phyloP scores from a whole-genome alignment of 2,888 invertebrate species.

The Thera obeliscata region DNA sequence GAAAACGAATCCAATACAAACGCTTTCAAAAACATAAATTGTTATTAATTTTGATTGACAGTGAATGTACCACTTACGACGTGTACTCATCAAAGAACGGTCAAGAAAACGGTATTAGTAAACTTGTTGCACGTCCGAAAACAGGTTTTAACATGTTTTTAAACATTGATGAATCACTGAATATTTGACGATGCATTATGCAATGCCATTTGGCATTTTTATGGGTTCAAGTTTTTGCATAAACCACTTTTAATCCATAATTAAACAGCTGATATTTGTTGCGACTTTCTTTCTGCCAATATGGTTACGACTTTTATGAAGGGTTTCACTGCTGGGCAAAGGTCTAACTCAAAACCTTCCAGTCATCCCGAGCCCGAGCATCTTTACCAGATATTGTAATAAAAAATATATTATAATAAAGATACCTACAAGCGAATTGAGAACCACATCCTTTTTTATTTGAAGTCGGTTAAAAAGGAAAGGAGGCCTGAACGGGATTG shows the following conservation, averaged over 20 bases:
- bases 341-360: too few relatives aligned
- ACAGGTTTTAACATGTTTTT: slow-evolving; percentile 26
- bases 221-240: slow-evolving; percentile 17
- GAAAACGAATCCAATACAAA: too few relatives aligned
- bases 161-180: slow-evolving; percentile 28
- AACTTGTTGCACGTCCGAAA: slow-evolving; percentile 21
- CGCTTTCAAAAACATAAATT: neutral
- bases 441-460: too few relatives aligned
- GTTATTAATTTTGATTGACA: neutral
- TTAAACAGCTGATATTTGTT: neutral
- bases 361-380: too few relatives aligned
- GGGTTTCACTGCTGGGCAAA: too few relatives aligned
- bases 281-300: neutral
- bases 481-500: too few relatives aligned
- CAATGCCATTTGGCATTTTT: slow-evolving; percentile 17
- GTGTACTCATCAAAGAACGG: neutral
- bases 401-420: too few relatives aligned
- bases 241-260: neutral
- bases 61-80: neutral
- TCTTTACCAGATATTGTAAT: too few relatives aligned
- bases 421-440: too few relatives aligned
- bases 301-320: neutral
- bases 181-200: slow-evolving; percentile 22
- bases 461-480: too few relatives aligned
- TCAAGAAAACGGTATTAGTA: slow-evolving; percentile 1